Percentiles rank a stretch among this genome's conserved stretches.
phyloP scores from a whole-genome alignment of 2,888 invertebrate genomes.

The Peribatodes rhomboidaria region DNA sequence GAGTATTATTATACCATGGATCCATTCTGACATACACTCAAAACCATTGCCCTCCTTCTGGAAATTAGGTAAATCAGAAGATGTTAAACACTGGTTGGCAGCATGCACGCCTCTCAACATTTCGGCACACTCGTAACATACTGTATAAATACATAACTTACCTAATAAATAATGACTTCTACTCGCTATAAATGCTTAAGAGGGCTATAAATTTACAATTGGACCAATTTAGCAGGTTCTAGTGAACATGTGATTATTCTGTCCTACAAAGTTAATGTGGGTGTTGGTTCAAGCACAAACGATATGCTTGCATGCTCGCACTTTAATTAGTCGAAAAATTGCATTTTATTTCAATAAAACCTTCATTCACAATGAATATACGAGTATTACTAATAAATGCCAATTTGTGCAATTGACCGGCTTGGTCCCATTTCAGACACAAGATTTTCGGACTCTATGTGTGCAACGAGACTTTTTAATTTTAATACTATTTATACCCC shows the following conservation, averaged over 20 bases:
- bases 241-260: slow-evolving; percentile 2
- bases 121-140: slow-evolving; percentile 2
- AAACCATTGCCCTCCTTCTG: too few species aligned
- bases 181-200: slow-evolving; percentile 8
- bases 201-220: slow-evolving; percentile 19
- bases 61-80: neutral
- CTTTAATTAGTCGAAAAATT: neutral
- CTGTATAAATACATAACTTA: slow-evolving; percentile 8
- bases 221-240: slow-evolving; percentile 14
- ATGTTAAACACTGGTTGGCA: neutral
- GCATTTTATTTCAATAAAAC: neutral
- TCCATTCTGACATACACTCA: too few species aligned
- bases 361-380: neutral
- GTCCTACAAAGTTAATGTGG: slow-evolving; percentile 19
- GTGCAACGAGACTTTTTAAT: too few species aligned
- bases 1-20: too few species aligned
- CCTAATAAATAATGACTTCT: neutral
- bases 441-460: too few species aligned
- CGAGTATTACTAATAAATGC: too few species aligned
- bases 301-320: neutral
- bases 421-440: too few species aligned
- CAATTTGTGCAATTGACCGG: too few species aligned
- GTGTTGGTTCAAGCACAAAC: neutral
- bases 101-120: neutral
- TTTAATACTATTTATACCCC: too few species aligned